Conservation (phyloP, 2,113 vertebrate genomes). For the Apteryx owenii region DNA sequence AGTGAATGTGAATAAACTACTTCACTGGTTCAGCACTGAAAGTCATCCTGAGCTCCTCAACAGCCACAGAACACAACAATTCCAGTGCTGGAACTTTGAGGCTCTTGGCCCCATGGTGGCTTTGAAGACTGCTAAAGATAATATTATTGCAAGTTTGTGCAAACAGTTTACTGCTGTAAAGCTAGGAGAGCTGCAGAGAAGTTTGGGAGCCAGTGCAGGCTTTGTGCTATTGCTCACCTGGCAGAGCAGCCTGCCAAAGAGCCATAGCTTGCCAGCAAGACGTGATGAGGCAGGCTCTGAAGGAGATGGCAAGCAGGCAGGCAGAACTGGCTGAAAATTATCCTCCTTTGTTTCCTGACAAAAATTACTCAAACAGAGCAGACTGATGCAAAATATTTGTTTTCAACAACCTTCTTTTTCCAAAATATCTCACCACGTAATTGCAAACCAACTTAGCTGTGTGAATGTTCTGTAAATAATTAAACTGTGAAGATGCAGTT, state of each 20-base stretch:
- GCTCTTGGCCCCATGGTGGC: neutral
- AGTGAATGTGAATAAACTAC: neutral
- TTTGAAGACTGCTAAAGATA: slow-evolving; percentile 47
- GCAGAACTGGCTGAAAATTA: neutral
- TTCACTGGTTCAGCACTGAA: neutral
- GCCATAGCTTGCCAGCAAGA: neutral
- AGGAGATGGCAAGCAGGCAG: neutral
- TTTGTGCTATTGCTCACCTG: slow-evolving; percentile 40
- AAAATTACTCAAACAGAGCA: neutral
- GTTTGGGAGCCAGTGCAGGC: neutral
- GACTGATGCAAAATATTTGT: neutral
- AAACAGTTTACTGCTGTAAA: neutral
- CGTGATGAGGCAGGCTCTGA: neutral
- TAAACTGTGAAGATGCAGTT: neutral
- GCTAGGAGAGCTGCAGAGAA: neutral
- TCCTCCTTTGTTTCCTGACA: neutral
- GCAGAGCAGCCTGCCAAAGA: neutral
- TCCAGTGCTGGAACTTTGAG: slow-evolving; percentile 2
- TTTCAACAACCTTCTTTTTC: slow-evolving; percentile 8
- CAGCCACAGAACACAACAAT: neutral
- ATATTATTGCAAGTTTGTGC: slow-evolving; percentile 54
- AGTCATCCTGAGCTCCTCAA: neutral
- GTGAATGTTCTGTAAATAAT: neutral
- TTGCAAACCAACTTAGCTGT: neutral
- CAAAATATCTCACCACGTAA: neutral